phyloP scores from a whole-genome alignment of 2,113 vertebrate species.

The Tachysurus vachellii region DNA sequence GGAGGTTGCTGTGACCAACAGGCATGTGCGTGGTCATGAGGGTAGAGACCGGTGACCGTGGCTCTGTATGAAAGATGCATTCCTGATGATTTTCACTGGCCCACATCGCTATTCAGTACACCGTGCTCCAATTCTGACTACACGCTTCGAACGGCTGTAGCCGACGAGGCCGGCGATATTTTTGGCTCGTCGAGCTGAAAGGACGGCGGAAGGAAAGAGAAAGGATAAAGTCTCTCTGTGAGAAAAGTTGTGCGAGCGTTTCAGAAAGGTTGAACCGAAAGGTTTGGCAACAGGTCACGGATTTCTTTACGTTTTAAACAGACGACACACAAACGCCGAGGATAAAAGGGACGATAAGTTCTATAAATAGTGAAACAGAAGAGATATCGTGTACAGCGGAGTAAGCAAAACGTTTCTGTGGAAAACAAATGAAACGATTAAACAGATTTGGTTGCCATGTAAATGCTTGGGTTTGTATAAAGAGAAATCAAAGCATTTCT shows the following conservation, averaged over 20 bases:
- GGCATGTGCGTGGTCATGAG: neutral
- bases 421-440: neutral
- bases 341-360: too few species aligned
- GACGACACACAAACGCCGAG: neutral
- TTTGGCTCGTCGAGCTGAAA: conserved; percentile 29
- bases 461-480: neutral
- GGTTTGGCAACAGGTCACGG: neutral
- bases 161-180: conserved; percentile 53
- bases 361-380: too few species aligned
- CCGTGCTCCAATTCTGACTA: conserved; percentile 49
- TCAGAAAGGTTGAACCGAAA: neutral
- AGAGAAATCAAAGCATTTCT: neutral
- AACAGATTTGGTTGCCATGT: neutral
- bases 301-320: neutral
- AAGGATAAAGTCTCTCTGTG: neutral
- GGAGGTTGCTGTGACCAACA: conserved; percentile 18
- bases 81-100: conserved; percentile 15
- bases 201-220: neutral
- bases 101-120: conserved; percentile 38
- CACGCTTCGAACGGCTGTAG: conserved; percentile 12
- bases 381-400: neutral
- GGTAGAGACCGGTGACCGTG: conserved; percentile 10
- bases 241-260: neutral
- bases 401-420: neutral
- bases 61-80: conserved; percentile 16